Conservation (phyloP, 2,797 vertebrate genomes). For the Scolopax bukidnonensis region DNA sequence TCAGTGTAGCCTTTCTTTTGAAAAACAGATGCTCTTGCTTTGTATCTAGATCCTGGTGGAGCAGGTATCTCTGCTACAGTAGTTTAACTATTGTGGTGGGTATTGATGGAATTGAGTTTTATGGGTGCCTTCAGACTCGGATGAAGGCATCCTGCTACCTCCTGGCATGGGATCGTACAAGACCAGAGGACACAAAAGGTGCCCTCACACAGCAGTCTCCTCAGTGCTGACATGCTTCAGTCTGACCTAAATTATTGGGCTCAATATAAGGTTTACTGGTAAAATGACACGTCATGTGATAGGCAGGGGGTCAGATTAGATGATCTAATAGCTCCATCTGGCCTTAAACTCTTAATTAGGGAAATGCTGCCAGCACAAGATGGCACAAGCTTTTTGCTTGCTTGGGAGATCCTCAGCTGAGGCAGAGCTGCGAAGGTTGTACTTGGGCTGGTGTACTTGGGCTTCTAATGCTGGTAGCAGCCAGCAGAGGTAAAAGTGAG, state of each 20-base stretch:
- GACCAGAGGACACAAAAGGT: neutral
- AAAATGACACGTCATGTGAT: neutral
- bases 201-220: neutral
- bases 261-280: neutral
- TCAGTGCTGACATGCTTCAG: neutral
- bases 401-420: neutral
- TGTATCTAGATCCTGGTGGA: neutral
- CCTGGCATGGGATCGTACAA: neutral
- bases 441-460: neutral
- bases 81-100: fast-evolving
- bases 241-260: conserved; percentile 1
- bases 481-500: neutral
- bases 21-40: neutral
- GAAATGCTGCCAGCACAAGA: neutral
- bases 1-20: neutral
- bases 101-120: neutral
- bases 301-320: conserved; percentile 42
- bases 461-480: neutral
- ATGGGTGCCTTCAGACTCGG: neutral
- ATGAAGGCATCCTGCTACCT: neutral
- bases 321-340: conserved; percentile 61
- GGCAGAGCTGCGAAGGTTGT: neutral
- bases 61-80: neutral
- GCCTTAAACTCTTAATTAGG: conserved; percentile 39
- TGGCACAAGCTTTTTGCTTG: neutral